phyloP scores from a whole-genome alignment of 1,140 invertebrate genomes.

The Anthonomus grandis region DNA sequence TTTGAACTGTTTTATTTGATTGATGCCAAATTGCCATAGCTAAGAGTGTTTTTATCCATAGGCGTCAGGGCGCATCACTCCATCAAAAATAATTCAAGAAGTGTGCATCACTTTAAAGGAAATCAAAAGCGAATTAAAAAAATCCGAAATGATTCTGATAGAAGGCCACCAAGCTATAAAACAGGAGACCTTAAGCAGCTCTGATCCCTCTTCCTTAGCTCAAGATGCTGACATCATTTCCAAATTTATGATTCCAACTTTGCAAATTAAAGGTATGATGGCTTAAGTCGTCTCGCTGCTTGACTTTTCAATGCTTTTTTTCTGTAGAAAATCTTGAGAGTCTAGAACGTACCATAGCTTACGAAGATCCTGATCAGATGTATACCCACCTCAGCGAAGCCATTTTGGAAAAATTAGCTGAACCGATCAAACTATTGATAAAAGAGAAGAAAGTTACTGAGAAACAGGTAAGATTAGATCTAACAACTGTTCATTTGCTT shows the following conservation, averaged over 20 bases:
- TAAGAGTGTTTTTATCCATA: too few relatives aligned
- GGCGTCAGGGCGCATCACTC: conserved; percentile 49
- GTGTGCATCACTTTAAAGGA: conserved; percentile 55
- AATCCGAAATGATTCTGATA: conserved; percentile 48
- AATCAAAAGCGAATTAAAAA: conserved; percentile 52
- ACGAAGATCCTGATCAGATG: conserved; percentile 46
- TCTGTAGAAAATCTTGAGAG: conserved; percentile 45
- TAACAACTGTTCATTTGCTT: background rate
- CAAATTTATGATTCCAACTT: conserved; percentile 17
- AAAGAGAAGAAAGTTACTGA: conserved; percentile 49
- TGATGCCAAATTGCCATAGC: too few relatives aligned
- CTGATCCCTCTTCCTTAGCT: conserved; percentile 24
- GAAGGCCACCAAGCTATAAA: conserved; percentile 23
- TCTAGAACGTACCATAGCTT: conserved; percentile 49
- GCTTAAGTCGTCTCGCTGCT: background rate
- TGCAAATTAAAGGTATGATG: conserved; percentile 14
- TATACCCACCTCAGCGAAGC: conserved; percentile 35
- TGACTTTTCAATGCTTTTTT: background rate
- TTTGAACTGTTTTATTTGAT: conserved; percentile 14
- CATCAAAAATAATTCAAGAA: conserved; percentile 48
- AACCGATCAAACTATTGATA: conserved; percentile 41
- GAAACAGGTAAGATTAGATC: conserved; percentile 33
- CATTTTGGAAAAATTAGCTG: conserved; percentile 50
- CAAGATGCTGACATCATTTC: conserved; percentile 34
- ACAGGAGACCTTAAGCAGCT: conserved; percentile 3